Evolutionary conservation across 2,797 vertebrate genomes (phyloP).

Genomic region (Buceros bicornis): DNA sequence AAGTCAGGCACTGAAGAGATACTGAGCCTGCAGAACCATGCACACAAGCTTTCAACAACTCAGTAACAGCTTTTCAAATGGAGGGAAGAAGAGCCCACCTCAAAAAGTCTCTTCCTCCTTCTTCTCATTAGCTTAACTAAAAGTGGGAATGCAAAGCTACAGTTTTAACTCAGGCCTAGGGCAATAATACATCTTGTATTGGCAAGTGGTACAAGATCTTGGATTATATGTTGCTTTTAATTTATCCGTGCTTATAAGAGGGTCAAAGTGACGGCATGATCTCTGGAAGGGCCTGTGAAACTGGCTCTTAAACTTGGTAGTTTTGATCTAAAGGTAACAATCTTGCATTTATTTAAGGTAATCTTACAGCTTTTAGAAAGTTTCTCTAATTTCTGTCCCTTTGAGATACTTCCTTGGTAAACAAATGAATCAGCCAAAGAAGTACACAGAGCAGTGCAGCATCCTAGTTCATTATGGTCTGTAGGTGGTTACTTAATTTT

Average conservation of each 20-base stretch:
- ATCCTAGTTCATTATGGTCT: not conserved
- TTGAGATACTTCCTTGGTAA: not conserved
- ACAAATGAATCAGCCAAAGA: not conserved
- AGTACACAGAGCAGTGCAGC: not conserved
- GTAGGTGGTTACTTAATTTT: not conserved
- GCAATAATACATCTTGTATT: constrained; percentile 1
- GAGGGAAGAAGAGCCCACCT: constrained; percentile 22
- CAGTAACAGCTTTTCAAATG: not conserved
- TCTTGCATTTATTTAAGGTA: not conserved
- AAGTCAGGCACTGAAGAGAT: not conserved
- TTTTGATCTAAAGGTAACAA: not conserved
- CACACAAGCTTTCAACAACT: not conserved
- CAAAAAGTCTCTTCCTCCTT: constrained; percentile 47
- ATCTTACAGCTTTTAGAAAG: not conserved
- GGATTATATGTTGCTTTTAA: not conserved
- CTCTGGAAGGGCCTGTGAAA: not conserved
- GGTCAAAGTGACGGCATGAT: not conserved
- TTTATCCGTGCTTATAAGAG: not conserved
- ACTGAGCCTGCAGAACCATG: not conserved
- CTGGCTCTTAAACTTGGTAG: not conserved
- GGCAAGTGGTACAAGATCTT: not conserved
- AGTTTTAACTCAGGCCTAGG: not conserved
- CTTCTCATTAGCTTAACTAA: constrained; percentile 35
- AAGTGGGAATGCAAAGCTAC: not conserved
- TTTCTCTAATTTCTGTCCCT: not conserved